These are phyloP conservation scores for Etheostoma nigrum DNA, from an alignment of 2,797 vertebrate genomes.

Conservation along the genomic window DNA sequence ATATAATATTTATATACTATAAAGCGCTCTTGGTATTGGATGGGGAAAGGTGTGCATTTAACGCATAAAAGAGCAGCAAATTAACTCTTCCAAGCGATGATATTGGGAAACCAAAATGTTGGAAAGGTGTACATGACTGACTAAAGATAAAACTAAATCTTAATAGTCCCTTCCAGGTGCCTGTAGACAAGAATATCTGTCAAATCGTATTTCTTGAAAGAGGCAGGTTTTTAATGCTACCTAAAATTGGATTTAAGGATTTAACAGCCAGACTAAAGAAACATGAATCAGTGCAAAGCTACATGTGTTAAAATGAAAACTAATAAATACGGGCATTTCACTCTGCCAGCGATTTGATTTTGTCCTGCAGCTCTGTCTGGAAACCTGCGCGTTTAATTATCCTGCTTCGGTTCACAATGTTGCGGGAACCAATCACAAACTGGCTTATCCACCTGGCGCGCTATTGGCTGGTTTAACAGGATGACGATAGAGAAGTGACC, in stretches of 20 bases:
- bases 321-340: not conserved
- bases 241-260: slow-evolving; percentile 29
- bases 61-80: slow-evolving; percentile 18
- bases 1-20: not conserved
- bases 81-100: slow-evolving; percentile 10
- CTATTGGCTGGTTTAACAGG: too few species aligned
- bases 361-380: too few species aligned
- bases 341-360: too few species aligned
- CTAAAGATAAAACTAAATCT: slow-evolving; percentile 29
- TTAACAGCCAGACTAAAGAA: slow-evolving; percentile 12
- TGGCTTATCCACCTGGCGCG: too few species aligned
- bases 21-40: slow-evolving; percentile 13
- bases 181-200: slow-evolving; percentile 28
- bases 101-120: slow-evolving; percentile 3
- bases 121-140: slow-evolving; percentile 13
- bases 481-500: too few species aligned
- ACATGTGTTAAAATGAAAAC: not conserved
- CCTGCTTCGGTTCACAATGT: too few species aligned
- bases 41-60: slow-evolving; percentile 20
- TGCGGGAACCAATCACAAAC: too few species aligned
- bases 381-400: too few species aligned
- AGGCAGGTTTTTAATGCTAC: not conserved
- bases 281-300: not conserved
- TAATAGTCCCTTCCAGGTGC: slow-evolving; percentile 21
- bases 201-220: slow-evolving; percentile 23